Conservation (phyloP, 2,888 invertebrate genomes). For the Ctenicera cuprea region DNA sequence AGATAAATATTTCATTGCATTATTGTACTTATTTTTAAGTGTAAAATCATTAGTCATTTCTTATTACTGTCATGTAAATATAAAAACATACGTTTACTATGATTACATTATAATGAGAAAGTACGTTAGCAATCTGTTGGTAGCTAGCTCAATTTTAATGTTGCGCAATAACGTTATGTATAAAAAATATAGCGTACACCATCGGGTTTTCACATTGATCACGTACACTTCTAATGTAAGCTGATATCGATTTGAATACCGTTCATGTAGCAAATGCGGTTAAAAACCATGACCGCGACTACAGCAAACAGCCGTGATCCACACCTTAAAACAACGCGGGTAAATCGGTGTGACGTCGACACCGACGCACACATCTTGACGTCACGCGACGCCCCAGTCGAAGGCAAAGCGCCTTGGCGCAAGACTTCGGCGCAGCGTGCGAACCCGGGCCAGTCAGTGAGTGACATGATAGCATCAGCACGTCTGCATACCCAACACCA, state of each 20-base stretch:
- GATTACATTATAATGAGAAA: no score
- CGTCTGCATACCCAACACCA: conserved; percentile 65
- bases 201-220: background rate
- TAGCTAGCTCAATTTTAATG: no score
- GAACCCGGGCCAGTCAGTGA: conserved; percentile 64
- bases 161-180: no score
- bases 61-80: no score
- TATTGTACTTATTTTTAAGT: no score
- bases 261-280: conserved; percentile 8
- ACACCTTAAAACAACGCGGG: conserved; percentile 13
- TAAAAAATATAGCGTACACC: no score
- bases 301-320: conserved; percentile 30
- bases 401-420: conserved; percentile 40
- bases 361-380: conserved; percentile 23
- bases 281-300: conserved; percentile 34
- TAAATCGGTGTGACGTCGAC: conserved; percentile 29
- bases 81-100: no score
- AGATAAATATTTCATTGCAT: no score
- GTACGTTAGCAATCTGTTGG: no score
- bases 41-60: no score
- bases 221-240: background rate
- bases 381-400: conserved; percentile 39
- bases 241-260: background rate
- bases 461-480: conserved; percentile 71
- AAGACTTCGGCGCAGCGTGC: conserved; percentile 47